Conservation (phyloP, 1,140 invertebrate genomes). For the Drosophila elegans region DNA sequence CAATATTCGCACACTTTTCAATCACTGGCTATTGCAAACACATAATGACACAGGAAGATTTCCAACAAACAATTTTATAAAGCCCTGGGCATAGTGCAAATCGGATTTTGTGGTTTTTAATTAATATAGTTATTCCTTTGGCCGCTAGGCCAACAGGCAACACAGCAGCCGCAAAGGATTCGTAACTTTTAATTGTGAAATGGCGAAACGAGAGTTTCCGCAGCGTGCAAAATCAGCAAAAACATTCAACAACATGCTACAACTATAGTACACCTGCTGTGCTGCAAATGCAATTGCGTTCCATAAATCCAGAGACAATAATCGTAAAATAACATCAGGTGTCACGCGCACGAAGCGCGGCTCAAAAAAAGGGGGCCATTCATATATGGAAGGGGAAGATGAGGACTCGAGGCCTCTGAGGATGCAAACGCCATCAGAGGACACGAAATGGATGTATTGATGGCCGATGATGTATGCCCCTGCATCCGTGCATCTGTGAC, state of each 20-base stretch:
- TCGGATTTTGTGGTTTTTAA: constrained; percentile 59
- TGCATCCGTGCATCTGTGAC: constrained; percentile 18
- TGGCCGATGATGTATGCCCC: constrained; percentile 38
- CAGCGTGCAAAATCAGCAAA: constrained; percentile 7
- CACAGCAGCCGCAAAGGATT: constrained; percentile 13
- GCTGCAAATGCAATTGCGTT: constrained; percentile 75
- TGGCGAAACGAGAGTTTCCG: constrained; percentile 27
- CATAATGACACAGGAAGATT: constrained; percentile 21
- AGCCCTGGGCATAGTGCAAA: constrained; percentile 35
- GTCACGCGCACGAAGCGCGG: constrained; percentile 70
- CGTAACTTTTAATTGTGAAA: constrained; percentile 46
- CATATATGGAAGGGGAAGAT: constrained; percentile 1
- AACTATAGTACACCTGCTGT: constrained; percentile 46
- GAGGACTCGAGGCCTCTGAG: constrained; percentile 5
- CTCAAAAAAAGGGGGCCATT: constrained; percentile 35
- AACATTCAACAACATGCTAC: constrained; percentile 17
- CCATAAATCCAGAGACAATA: constrained; percentile 82
- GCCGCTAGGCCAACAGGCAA: neutral
- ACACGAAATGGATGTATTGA: constrained; percentile 27
- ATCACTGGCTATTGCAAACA: constrained; percentile 12
- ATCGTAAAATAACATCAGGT: constrained; percentile 82
- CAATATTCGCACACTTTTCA: neutral
- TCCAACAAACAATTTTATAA: constrained; percentile 44
- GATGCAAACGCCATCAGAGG: constrained; percentile 29
- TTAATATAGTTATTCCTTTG: constrained; percentile 55